Evolutionary conservation across 1,140 invertebrate species (phyloP).

Genomic region (Drosophila ercepeae): DNA sequence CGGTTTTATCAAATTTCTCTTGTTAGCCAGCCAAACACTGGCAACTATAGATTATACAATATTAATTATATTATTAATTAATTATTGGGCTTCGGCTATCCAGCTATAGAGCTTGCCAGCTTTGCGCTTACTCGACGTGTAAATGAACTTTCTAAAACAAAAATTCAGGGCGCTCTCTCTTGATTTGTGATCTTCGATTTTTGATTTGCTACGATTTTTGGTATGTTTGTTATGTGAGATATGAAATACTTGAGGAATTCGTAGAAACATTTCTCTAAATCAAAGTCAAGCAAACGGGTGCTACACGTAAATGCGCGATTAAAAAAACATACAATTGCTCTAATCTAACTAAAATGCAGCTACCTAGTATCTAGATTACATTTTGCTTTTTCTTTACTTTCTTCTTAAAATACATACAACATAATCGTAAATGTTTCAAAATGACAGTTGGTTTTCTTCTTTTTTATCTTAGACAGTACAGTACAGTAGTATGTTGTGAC

Average conservation of each 20-base stretch:
- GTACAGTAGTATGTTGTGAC: conserved; percentile 33
- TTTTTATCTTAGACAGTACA: conserved; percentile 10
- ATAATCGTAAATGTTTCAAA: conserved; percentile 25
- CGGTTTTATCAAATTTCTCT: conserved; percentile 33
- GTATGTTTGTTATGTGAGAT: conserved; percentile 58
- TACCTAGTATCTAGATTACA: conserved; percentile 38
- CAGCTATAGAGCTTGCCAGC: too few species aligned
- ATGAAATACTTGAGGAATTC: conserved; percentile 62
- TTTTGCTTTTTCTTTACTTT: conserved; percentile 29
- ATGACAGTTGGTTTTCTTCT: conserved; percentile 3
- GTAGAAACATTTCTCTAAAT: conserved; percentile 42
- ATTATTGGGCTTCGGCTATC: conserved; percentile 8
- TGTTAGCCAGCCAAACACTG: conserved; percentile 37
- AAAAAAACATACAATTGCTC: conserved; percentile 42
- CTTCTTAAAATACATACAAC: conserved; percentile 31
- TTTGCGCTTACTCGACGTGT: conserved; percentile 60
- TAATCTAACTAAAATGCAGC: conserved; percentile 57
- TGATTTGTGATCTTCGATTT: too few species aligned
- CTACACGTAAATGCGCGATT: conserved; percentile 56
- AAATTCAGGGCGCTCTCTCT: conserved; percentile 59
- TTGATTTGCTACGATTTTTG: conserved; percentile 32
- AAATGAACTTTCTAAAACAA: conserved; percentile 79
- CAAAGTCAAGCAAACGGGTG: conserved; percentile 48
- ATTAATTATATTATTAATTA: conserved; percentile 24
- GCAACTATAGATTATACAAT: conserved; percentile 29